These are phyloP conservation scores for Corella eumyota DNA, from an alignment of 23 tunicate species.

Conservation along the genomic window DNA sequence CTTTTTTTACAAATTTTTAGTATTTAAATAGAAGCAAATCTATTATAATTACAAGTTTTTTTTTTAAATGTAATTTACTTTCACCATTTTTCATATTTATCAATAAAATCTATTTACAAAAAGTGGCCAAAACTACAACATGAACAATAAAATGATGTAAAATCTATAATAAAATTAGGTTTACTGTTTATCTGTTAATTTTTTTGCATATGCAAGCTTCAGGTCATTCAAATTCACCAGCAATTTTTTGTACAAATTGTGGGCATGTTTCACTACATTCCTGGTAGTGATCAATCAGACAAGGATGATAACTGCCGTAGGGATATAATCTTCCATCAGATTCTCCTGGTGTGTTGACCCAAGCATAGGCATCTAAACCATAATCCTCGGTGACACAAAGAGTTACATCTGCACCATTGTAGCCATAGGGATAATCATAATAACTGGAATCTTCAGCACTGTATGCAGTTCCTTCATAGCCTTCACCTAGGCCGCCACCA, in stretches of 20 bases:
- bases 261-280: conserved; percentile 93
- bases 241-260: conserved; percentile 73
- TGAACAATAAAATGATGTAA: too few relatives aligned
- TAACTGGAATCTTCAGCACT: conserved; percentile 13
- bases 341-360: conserved; percentile 99
- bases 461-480: conserved; percentile 7
- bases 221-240: conserved; percentile 79
- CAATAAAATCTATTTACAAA: too few relatives aligned
- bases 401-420: not conserved
- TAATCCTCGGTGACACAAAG: conserved; percentile 29
- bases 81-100: too few relatives aligned
- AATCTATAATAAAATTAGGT: too few relatives aligned
- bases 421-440: conserved; percentile 17
- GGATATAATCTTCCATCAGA: conserved; percentile 89
- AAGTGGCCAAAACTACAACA: too few relatives aligned
- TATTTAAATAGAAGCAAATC: too few relatives aligned
- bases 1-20: too few relatives aligned
- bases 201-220: conserved; percentile 69
- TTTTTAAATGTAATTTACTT: too few relatives aligned
- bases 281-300: conserved; percentile 54
- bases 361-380: conserved; percentile 73
- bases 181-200: too few relatives aligned
- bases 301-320: conserved; percentile 90
- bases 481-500: too few relatives aligned
- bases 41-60: too few relatives aligned